Evolutionary conservation across 2,888 invertebrate genomes (phyloP), one percentile per base, ranked within the genome.

Genomic region (Piscicola geometra): DNA sequence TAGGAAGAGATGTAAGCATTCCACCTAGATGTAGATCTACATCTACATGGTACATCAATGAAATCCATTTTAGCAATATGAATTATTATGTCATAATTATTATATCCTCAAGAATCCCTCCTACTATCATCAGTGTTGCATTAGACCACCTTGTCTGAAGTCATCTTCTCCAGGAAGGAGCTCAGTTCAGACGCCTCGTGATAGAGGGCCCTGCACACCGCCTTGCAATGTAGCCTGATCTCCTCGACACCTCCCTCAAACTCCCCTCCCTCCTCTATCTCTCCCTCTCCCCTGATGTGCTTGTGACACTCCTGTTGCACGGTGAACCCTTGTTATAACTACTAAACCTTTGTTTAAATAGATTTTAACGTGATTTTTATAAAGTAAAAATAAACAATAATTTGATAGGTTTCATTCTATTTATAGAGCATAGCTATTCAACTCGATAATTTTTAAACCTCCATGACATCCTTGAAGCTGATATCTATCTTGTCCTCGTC

Each of bases 171-270:
- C 81, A 96, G 89, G 88, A 97, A 96, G 78, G 91, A 90, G 76
- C 92, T 90, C 82, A 97, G 89, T 87, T 96, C 95, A 78, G 93
- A 87, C 75, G 93, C 92, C 87, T 97, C 96, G 30, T 93, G 91
- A 78, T 94, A 93, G 81, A 95, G 89, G 77, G 94, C 95, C 78
- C 94, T 89, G 85, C 94, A 93, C 75, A 96, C 94, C 77, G 94
- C 94, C 83, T 91, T 91, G 88, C 94, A 96, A 87, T 93, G 93
- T 71, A 89, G 88, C 80, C 91, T 91, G 0, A 66, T 67, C 30
- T 78, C 76, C 60, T 79, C 79, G 0, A 68, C 71, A n/a, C 76
- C 78, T 33, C 76, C 77, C 15, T 68, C 75, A 28, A 75, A 72
- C 15, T 32, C 36, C 9, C 72, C 50, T 21, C 28, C 56, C 25